phyloP scores from a whole-genome alignment of 2,888 invertebrate genomes.

The Clivina fossor region DNA sequence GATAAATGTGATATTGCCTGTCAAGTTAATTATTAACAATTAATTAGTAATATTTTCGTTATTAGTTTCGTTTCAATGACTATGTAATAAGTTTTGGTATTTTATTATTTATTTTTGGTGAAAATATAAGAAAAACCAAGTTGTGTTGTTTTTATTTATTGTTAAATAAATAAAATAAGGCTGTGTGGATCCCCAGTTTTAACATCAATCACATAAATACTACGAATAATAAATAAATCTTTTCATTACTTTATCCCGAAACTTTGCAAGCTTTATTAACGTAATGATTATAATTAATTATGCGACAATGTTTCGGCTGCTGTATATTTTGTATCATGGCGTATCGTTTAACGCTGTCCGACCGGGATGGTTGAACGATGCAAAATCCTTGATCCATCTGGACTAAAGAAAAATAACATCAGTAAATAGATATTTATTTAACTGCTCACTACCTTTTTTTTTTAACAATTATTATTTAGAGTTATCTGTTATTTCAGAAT shows the following conservation, averaged over 20 bases:
- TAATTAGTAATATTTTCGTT: slow-evolving; percentile 6
- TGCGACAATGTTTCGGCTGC: slow-evolving; percentile 6
- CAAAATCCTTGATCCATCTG: slow-evolving; percentile 31
- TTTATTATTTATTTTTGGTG: slow-evolving; percentile 1
- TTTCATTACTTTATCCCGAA: not conserved
- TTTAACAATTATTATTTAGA: too few relatives aligned
- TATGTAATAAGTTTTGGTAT: slow-evolving; percentile 18
- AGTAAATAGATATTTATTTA: too few relatives aligned
- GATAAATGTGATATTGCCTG: not conserved
- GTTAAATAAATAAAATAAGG: too few relatives aligned
- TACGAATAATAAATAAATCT: not conserved
- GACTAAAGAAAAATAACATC: slow-evolving; percentile 12
- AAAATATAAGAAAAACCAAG: slow-evolving; percentile 21
- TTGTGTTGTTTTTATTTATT: slow-evolving; percentile 25
- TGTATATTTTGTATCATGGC: too few relatives aligned
- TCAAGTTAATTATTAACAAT: not conserved
- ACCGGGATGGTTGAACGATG: slow-evolving; percentile 25
- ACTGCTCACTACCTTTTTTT: too few relatives aligned
- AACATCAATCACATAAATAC: not conserved
- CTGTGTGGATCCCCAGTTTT: not conserved
- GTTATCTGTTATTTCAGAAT: too few relatives aligned
- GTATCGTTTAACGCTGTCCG: slow-evolving; percentile 2
- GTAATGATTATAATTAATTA: too few relatives aligned
- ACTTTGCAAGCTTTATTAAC: slow-evolving; percentile 13
- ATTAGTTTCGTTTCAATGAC: slow-evolving; percentile 21